Conservation (phyloP, 2,113 vertebrate genomes). For the Limanda limanda region DNA sequence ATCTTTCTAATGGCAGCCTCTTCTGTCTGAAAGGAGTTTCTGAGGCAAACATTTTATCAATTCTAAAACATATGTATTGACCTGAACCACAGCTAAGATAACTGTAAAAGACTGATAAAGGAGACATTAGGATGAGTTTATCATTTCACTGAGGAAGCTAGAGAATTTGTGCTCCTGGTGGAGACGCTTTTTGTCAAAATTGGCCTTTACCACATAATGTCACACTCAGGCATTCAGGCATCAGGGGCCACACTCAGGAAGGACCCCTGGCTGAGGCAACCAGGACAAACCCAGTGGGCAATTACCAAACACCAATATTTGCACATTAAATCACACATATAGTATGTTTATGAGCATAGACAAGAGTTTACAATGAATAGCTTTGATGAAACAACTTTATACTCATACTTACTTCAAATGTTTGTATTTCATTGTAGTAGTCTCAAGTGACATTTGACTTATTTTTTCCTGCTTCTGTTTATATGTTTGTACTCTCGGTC, state of each 20-base stretch:
- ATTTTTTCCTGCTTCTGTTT: constrained; percentile 64
- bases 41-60: too few species aligned
- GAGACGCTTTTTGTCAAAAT: constrained; percentile 70
- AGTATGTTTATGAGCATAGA: not conserved
- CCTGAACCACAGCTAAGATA: not conserved
- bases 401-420: constrained; percentile 6
- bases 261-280: constrained; percentile 32
- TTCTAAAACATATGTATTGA: not conserved
- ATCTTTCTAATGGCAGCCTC: not conserved
- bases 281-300: constrained; percentile 6
- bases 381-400: not conserved
- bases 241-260: constrained; percentile 51
- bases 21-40: not conserved
- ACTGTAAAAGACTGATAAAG: not conserved
- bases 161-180: constrained; percentile 51
- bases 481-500: constrained; percentile 51
- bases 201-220: constrained; percentile 79
- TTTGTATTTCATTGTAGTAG: constrained; percentile 38
- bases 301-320: not conserved
- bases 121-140: constrained; percentile 21
- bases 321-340: not conserved
- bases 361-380: too few species aligned
- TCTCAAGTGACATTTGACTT: constrained; percentile 67
- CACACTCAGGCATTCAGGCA: constrained; percentile 62
- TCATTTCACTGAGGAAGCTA: constrained; percentile 26